Evolutionary conservation across 2,888 invertebrate genomes (phyloP).

Genomic region (Ommatoiulus sabulosus): DNA sequence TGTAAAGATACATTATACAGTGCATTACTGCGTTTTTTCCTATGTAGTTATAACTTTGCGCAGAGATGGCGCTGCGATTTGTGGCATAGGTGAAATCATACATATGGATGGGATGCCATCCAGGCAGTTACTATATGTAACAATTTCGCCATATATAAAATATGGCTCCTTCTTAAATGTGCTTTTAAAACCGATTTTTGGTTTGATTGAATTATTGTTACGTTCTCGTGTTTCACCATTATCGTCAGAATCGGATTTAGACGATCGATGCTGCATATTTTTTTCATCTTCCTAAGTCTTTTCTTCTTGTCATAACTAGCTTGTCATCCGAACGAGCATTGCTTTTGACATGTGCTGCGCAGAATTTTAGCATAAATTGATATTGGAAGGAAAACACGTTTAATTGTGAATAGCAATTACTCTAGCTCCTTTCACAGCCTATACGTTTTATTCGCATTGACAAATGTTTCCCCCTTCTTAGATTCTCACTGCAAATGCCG

Average conservation of each 20-base stretch:
- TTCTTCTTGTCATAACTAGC: background rate
- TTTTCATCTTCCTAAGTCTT: background rate
- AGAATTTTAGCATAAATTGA: background rate
- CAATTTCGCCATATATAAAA: background rate
- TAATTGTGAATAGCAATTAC: constrained; percentile 35
- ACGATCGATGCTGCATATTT: background rate
- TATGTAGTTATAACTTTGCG: no score
- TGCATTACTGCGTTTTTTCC: no score
- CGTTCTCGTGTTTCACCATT: background rate
- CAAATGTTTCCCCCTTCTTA: background rate
- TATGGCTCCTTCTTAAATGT: background rate
- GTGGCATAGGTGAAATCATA: no score
- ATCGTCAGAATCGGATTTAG: background rate
- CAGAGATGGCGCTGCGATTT: no score
- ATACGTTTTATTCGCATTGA: constrained; percentile 14
- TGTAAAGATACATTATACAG: no score
- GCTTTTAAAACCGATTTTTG: constrained; percentile 24
- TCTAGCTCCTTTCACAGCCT: background rate
- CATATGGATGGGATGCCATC: no score
- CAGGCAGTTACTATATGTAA: background rate
- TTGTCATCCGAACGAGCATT: background rate
- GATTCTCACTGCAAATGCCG: background rate
- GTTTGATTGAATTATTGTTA: background rate
- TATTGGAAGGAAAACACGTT: background rate
- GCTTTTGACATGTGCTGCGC: background rate